Base-by-base conservation (phyloP, 2,797 vertebrate genomes). In the Anguilla anguilla region DNA sequence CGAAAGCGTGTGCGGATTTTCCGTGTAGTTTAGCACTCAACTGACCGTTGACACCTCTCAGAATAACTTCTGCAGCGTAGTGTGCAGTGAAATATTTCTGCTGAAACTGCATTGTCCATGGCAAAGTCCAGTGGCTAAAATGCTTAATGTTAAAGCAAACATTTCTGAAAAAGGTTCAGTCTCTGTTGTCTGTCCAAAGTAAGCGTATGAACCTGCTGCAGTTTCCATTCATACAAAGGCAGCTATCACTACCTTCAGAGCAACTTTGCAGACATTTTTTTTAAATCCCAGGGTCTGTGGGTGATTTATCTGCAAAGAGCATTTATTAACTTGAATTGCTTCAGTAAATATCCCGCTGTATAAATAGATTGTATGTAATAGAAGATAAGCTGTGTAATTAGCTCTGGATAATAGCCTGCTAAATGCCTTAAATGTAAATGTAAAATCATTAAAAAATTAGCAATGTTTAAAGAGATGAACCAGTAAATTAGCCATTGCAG, bases 351-450 rank as follows among this genome's bases (percentile, higher is more conserved):
- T 59, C 57, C 57, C n/a, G 64, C 64, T 69, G 64, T 28, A 28
- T n/a, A n/a, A 69, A 69, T 69, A n/a, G 64, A 69, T 69, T 69
- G 6, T 69, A 69, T 69, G 64, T 28, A 69, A 69, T 28, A 69
- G 64, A 59, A 59, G 13, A 17, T 59, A 59, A 17, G 57, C 57
- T 59, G 57, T 59, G 57, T 59, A 59, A 59, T 59, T 59, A 59
- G 3, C 57, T 59, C 57, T 59, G 57, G 15, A 59, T 59, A 69
- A 69, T n/a, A 28, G 25, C 9, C 6, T 69, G 64, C 64, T 69
- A 28, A 69, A 69, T 69, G 64, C 64, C 64, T 69, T 6, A 28
- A 69, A 69, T 69, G 64, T 6, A 69, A 69, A 69, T 28, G 64
- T 28, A 59, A 59, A 59, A 59, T 59, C 57, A 19, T 19, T 17